Evolutionary conservation across 2,888 invertebrate species (phyloP), one percentile per base, ranked within the genome.

Genomic region (Dascillus cervinus): DNA sequence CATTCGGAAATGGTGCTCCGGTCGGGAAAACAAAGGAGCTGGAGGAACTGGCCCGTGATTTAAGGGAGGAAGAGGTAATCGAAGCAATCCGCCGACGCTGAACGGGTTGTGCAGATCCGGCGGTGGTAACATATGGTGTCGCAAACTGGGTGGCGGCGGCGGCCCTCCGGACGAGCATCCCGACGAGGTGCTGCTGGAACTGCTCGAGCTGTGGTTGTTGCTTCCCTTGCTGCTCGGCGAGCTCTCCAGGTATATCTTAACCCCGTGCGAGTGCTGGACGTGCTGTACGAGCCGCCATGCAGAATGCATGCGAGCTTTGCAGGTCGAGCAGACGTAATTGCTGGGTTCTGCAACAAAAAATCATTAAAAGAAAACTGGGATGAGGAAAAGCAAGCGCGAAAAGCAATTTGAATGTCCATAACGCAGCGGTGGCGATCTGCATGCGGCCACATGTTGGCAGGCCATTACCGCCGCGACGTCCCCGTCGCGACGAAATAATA

Each of bases 251-350:
- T 92, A 96, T 55, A 96, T 88, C 64, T 90, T 87, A 41, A 95
- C 82, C 11, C 94, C 94, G 58, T 96, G 96, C 37, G 84, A 80
- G 55, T 86, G 85, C 64, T 96, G 95, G 13, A 88, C 94, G 64
- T 96, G 96, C 61, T 95, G 94, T 21, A 96, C 77, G 39, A 96
- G 72, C 34, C 85, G 76, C 96, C 96, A 96, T 4, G 96, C 94
- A n/a, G 92, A 92, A 50, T 82, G 82, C 50, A 89, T 79, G 27
- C 87, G 80, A 43, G 87, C 83, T 58, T 91, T 90, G 71, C 96
- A 96, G 47, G 92, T 91, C 25, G 85, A 87, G 60, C 95, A 96
- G 46, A 90, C 84, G 65, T 92, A 87, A 72, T 87, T 88, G 67
- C 85, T 85, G 45, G 95, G 95, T 69, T 95, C 95, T 91, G 82